phyloP scores from a whole-genome alignment of 2,888 invertebrate genomes.

The Acanthacorydalis orientalis region DNA sequence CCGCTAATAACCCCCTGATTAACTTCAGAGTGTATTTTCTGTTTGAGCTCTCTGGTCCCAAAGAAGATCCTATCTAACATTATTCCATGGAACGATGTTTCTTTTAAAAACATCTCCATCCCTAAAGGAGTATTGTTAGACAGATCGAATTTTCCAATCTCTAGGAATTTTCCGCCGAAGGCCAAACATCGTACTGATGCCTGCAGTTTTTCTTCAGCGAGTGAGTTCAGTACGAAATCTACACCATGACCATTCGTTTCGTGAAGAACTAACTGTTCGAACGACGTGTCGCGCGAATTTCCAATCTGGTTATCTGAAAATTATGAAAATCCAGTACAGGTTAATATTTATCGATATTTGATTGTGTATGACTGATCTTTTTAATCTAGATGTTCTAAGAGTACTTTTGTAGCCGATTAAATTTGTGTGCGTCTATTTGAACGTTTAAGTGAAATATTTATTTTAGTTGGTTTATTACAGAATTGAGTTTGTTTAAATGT shows the following conservation, averaged over 20 bases:
- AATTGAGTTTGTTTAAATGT: background rate
- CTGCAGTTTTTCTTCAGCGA: constrained; percentile 79
- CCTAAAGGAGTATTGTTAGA: constrained; percentile 43
- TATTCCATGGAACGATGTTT: constrained; percentile 61
- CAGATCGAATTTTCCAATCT: constrained; percentile 77
- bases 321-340: too few relatives aligned
- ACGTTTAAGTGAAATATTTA: background rate
- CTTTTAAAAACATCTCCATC: constrained; percentile 51
- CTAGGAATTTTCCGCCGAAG: constrained; percentile 51
- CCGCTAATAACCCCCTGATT: constrained; percentile 41
- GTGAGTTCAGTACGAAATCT: constrained; percentile 77
- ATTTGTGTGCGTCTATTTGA: background rate
- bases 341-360: too few relatives aligned
- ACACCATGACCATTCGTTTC: constrained; percentile 78
- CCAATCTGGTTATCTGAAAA: constrained; percentile 50
- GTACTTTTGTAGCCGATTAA: background rate
- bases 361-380: too few relatives aligned
- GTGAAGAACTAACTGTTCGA: constrained; percentile 68
- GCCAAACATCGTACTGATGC: constrained; percentile 47
- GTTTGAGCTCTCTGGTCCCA: constrained; percentile 29
- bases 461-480: background rate
- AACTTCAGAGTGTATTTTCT: constrained; percentile 33
- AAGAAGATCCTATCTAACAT: constrained; percentile 54
- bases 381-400: too few relatives aligned
- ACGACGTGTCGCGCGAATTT: constrained; percentile 71